These are phyloP conservation scores for Phylloscopus trochiloides DNA, from an alignment of 2,113 vertebrate species.

Conservation along the genomic window DNA sequence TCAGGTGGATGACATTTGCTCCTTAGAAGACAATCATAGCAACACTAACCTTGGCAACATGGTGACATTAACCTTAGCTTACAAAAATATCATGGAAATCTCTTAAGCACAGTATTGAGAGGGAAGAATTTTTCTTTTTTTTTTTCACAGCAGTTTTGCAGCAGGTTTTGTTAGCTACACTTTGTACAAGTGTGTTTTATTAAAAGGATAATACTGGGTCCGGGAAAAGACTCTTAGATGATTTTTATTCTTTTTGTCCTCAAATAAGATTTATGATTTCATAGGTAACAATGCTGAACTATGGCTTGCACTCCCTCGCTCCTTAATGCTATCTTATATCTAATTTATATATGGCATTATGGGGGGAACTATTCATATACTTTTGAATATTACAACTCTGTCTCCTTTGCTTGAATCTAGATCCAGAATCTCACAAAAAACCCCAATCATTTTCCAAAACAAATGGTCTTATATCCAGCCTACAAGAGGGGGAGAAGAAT, in stretches of 20 bases:
- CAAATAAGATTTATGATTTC: background rate
- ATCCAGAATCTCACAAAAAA: slow-evolving; percentile 16
- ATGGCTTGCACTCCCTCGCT: fast-evolving
- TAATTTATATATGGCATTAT: background rate
- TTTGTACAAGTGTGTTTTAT: background rate
- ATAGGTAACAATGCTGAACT: background rate
- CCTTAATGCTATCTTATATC: background rate
- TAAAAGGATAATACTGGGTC: background rate
- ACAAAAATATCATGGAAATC: background rate
- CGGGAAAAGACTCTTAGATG: background rate
- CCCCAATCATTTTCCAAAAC: slow-evolving; percentile 29
- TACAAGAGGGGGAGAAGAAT: background rate
- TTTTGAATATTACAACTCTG: background rate
- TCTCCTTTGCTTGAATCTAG: slow-evolving; percentile 31
- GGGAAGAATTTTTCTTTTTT: background rate
- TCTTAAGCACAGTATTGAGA: background rate
- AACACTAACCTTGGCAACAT: background rate
- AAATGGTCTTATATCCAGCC: background rate
- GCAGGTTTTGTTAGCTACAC: background rate
- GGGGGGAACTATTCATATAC: background rate
- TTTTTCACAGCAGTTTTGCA: background rate
- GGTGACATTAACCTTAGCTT: background rate
- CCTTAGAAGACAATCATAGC: background rate
- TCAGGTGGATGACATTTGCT: background rate
- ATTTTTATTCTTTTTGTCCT: background rate